Percentiles rank a stretch among this genome's conserved stretches.
Conservation (phyloP, 53 echinoderm and acorn worm genomes). For the Crossaster papposus region DNA sequence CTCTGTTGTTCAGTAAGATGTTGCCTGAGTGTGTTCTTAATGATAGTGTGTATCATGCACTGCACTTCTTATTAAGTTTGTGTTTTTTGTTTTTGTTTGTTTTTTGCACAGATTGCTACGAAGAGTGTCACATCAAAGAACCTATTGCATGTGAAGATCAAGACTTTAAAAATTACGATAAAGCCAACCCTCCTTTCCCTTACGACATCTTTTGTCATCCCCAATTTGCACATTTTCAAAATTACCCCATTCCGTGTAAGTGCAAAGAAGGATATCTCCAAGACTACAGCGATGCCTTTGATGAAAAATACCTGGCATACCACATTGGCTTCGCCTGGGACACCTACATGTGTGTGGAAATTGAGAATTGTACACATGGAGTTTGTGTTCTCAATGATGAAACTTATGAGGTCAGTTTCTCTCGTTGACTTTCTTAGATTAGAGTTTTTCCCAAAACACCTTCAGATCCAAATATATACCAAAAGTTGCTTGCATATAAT, state of each 20-base stretch:
- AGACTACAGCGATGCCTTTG: slow-evolving; percentile 11
- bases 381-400: neutral
- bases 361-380: neutral
- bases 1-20: too few species aligned
- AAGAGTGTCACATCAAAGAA: neutral
- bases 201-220: neutral
- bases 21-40: too few species aligned
- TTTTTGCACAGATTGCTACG: neutral
- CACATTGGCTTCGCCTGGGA: slow-evolving; percentile 35
- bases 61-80: neutral
- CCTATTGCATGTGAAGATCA: slow-evolving; percentile 12
- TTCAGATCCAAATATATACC: too few species aligned
- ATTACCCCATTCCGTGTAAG: neutral
- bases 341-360: slow-evolving; percentile 48
- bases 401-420: neutral
- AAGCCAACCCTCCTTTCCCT: neutral
- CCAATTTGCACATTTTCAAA: neutral
- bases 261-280: slow-evolving; percentile 23
- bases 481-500: neutral
- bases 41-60: neutral
- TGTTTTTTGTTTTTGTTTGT: neutral
- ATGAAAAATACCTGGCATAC: neutral
- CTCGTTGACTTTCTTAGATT: neutral
- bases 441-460: too few species aligned
- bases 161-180: neutral